Evolutionary conservation across 2,797 vertebrate species (phyloP), one percentile per base, ranked within the genome.

Genomic region (Oryzias dopingdopingensis): DNA sequence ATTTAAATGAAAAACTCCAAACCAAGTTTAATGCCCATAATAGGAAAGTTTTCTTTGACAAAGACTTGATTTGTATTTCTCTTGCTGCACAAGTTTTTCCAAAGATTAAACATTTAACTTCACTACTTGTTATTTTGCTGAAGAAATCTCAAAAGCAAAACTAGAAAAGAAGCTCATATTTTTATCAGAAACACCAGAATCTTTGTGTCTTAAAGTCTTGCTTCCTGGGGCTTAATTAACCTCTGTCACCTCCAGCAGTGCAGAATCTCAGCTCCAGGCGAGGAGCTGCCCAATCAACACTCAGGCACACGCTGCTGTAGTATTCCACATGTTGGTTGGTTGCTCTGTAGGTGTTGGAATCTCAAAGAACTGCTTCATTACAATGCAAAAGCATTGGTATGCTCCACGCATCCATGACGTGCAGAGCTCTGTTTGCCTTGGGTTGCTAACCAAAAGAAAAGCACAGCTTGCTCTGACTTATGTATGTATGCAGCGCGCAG

Each of bases 171-270:
- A 40, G 29, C 16, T 46, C 24, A 45, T 68, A 45, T 74, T 58
- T 72, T 74, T 65, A 62, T 46, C 23, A 64, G 46, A 62, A 72
- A 69, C 42, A 17, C 57, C n/a, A 52, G 67, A 79, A 70, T 40
- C 65, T 72, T 74, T 32, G 53, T 59, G 49, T 59, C 52, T 65
- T 8, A 47, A 42, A 65, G 60, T 48, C 46, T 58, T 68, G 41
- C 44, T 75, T 56, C 48, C 48, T 61, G 61, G 65, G 65, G 63
- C 68, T 67, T 75, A 72, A 83, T 86, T 78, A 83, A 78, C 66
- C 62, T 59, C 62, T 69, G 67, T 20, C 51, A 58, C 45, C 67
- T 66, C 54, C 67, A 64, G 54, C 74, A 61, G 64, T 73, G 48
- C 59, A 55, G 59, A 69, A 58, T 58, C 47, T 22, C 15, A 62